A percentile compares a stretch with the other conserved stretches of the same genome.
Conservation (phyloP, 30 jellyfish, hydroid and myxozoan genomes). For the Aurelia sp. region DNA sequence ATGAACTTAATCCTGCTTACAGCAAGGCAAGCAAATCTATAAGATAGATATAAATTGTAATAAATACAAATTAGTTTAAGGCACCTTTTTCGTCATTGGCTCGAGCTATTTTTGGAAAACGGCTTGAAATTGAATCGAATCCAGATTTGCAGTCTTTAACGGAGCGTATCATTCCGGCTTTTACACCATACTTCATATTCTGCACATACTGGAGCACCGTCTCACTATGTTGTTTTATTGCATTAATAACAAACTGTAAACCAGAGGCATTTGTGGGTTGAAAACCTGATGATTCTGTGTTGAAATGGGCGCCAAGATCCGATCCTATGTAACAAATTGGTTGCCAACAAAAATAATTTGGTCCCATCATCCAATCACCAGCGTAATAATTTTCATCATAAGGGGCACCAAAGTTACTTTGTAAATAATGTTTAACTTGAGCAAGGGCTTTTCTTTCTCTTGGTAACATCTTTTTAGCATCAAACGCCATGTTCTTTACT, state of each 20-base stretch:
- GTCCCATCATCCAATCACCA: constrained; percentile 99
- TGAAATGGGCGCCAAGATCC: constrained; percentile 66
- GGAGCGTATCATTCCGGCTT: constrained; percentile 97
- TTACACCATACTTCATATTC: constrained; percentile 85
- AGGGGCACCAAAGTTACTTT: constrained; percentile 90
- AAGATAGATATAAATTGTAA: too few relatives aligned
- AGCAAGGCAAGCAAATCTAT: too few relatives aligned
- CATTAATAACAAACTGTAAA: constrained; percentile 68
- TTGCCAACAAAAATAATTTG: constrained; percentile 97
- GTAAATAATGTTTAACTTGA: constrained; percentile 86
- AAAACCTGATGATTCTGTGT: constrained; percentile 24
- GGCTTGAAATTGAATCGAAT: constrained; percentile 59
- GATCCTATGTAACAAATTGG: constrained; percentile 80
- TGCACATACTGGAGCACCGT: constrained; percentile 65
- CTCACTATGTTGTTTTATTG: constrained; percentile 62
- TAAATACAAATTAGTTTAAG: too few relatives aligned
- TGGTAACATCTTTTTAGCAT: constrained; percentile 45
- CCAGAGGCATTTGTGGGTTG: constrained; percentile 69
- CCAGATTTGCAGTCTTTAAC: constrained; percentile 92
- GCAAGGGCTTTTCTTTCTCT: constrained; percentile 93
- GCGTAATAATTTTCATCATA: constrained; percentile 91
- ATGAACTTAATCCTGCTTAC: too few relatives aligned
- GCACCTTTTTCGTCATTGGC: background rate
- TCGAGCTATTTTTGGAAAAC: constrained; percentile 72
- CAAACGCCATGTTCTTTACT: constrained; percentile 41